A percentile compares a stretch with the other conserved stretches of the same genome.
phyloP scores from a whole-genome alignment of 2,113 vertebrate genomes.

The Cheirogaleus medius region DNA sequence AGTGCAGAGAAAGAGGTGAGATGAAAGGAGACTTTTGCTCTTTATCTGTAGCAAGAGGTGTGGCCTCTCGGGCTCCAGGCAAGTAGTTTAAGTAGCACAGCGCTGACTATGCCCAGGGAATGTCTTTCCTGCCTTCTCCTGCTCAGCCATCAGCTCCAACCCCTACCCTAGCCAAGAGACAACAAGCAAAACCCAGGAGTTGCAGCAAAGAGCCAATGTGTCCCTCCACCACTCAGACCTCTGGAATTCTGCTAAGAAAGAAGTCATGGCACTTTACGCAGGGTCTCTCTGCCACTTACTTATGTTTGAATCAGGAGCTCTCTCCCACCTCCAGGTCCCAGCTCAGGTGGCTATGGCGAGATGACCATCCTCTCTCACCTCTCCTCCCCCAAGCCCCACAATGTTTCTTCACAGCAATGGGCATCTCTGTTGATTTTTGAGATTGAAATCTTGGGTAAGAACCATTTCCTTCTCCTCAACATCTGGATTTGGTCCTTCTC shows the following conservation, averaged over 20 bases:
- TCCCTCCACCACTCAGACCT: neutral
- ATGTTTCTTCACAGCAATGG: neutral
- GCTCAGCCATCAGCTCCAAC: neutral
- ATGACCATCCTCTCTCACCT: neutral
- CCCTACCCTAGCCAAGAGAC: neutral
- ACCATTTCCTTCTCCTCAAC: neutral
- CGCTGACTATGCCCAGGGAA: neutral
- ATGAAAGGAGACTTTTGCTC: neutral
- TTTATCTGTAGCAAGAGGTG: neutral
- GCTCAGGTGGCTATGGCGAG: neutral
- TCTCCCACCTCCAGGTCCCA: neutral
- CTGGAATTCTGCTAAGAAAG: neutral
- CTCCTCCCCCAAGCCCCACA: too few relatives aligned
- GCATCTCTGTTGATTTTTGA: neutral
- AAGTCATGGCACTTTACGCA: fast-evolving
- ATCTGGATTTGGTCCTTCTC: neutral
- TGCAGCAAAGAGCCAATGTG: neutral
- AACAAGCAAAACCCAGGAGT: neutral
- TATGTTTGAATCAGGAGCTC: neutral
- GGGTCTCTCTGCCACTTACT: neutral
- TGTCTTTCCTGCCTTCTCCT: neutral
- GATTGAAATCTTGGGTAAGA: neutral
- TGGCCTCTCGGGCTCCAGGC: neutral
- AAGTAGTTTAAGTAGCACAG: neutral
- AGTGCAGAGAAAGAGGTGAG: neutral